phyloP scores from a whole-genome alignment of 2,797 vertebrate genomes.

The Yasuhikotakia modesta region DNA sequence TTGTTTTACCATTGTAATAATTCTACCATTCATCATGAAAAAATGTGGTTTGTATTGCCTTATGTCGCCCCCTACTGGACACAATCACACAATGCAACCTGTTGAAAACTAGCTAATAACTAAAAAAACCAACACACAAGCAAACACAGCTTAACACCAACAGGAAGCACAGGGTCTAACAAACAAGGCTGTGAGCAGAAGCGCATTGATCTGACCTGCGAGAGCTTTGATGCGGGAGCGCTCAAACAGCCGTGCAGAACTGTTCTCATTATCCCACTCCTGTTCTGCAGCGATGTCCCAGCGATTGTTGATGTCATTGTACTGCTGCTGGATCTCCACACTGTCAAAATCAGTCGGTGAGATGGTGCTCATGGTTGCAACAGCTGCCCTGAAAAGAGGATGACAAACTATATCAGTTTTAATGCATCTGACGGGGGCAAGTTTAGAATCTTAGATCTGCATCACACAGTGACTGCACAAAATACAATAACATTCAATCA shows the following conservation, averaged over 20 bases:
- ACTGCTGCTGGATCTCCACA: conserved; percentile 94
- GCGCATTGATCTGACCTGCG: conserved; percentile 76
- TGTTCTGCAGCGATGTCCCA: conserved; percentile 89
- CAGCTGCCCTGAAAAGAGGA: conserved; percentile 42
- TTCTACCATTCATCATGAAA: background rate
- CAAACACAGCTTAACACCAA: background rate
- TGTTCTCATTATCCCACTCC: conserved; percentile 95
- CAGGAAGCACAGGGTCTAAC: too few species aligned
- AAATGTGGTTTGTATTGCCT: conserved; percentile 35
- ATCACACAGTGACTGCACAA: too few species aligned
- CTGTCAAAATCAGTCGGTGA: conserved; percentile 93
- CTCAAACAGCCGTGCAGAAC: conserved; percentile 90
- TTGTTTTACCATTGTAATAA: background rate
- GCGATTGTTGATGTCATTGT: conserved; percentile 95
- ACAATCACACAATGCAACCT: conserved; percentile 64
- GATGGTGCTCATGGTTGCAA: conserved; percentile 87
- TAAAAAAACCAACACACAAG: conserved; percentile 8
- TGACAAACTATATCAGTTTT: background rate
- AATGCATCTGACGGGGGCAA: background rate
- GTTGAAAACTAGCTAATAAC: conserved; percentile 10
- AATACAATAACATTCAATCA: too few species aligned
- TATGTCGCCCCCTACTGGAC: conserved; percentile 77
- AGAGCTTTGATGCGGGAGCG: conserved; percentile 93
- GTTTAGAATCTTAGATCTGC: too few species aligned
- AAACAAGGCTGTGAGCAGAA: too few species aligned